A percentile compares a stretch with the other conserved stretches of the same genome.
Evolutionary conservation across 2,113 vertebrate species (phyloP).

Genomic region (Suncus etruscus): DNA sequence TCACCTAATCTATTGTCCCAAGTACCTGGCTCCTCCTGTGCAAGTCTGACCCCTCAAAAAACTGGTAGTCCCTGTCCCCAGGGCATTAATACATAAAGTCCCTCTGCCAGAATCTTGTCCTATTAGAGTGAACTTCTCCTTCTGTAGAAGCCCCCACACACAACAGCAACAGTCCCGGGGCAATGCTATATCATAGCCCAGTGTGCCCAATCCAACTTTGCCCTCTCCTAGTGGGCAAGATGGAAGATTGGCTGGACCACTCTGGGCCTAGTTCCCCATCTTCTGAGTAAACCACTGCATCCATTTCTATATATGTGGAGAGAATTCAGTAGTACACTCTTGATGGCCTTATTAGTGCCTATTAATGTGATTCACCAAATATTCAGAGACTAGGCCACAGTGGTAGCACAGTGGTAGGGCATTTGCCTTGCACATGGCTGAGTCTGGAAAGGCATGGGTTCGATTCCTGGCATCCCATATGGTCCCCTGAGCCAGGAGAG

Average conservation of each 20-base stretch:
- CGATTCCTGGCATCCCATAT: too few relatives aligned
- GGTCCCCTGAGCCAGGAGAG: too few relatives aligned
- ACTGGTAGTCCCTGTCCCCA: background rate
- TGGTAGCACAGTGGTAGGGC: too few relatives aligned
- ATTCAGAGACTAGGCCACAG: too few relatives aligned
- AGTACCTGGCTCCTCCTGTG: background rate
- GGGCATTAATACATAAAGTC: rapidly evolving
- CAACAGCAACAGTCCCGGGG: background rate
- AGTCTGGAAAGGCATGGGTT: too few relatives aligned
- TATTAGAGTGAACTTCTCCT: background rate
- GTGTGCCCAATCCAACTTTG: background rate
- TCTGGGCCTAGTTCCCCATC: background rate
- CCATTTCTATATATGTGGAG: background rate
- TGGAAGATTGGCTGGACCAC: background rate
- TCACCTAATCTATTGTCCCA: background rate
- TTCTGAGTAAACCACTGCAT: background rate
- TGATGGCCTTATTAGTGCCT: background rate
- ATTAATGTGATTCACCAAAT: background rate
- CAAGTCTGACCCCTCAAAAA: background rate
- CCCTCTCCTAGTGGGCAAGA: background rate
- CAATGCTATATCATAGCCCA: background rate
- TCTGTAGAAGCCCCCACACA: background rate
- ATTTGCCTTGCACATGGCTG: too few relatives aligned
- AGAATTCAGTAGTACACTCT: background rate
- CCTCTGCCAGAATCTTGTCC: background rate